Conservation (phyloP, 2,113 vertebrate species). For the Megaptera novaeangliae region DNA sequence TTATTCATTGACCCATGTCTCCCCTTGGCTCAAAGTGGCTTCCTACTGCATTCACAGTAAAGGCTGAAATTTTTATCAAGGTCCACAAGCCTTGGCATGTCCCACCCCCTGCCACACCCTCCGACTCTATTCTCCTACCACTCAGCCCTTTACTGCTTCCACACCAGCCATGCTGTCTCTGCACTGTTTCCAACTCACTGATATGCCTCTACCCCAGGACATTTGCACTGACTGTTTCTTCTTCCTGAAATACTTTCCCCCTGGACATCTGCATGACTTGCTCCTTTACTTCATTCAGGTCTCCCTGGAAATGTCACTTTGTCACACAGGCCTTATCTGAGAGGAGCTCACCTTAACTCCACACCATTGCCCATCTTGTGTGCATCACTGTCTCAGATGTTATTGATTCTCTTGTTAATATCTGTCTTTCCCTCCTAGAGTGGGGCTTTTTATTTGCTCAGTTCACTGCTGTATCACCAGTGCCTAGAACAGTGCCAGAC, state of each 20-base stretch:
- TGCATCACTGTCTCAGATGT: neutral
- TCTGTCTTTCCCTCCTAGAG: neutral
- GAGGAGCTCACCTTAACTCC: neutral
- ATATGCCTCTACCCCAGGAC: neutral
- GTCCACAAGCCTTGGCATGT: rapidly evolving
- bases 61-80: neutral
- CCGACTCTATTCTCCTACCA: neutral
- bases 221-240: neutral
- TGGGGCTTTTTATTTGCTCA: neutral
- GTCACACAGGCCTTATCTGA: neutral
- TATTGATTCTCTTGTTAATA: neutral
- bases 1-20: neutral
- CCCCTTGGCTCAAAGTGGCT: neutral
- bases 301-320: neutral
- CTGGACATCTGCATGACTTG: neutral
- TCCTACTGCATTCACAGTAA: neutral
- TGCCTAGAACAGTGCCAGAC: neutral
- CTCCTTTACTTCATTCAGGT: neutral
- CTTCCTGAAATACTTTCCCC: neutral
- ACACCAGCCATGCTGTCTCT: no score
- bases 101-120: rapidly evolving
- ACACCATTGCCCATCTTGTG: rapidly evolving
- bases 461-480: neutral
- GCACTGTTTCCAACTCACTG: rapidly evolving
- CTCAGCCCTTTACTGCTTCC: no score